A percentile compares a stretch with the other conserved stretches of the same genome.
Evolutionary conservation across 2,797 vertebrate genomes (phyloP).

Genomic region (Hydrolagus colliei): DNA sequence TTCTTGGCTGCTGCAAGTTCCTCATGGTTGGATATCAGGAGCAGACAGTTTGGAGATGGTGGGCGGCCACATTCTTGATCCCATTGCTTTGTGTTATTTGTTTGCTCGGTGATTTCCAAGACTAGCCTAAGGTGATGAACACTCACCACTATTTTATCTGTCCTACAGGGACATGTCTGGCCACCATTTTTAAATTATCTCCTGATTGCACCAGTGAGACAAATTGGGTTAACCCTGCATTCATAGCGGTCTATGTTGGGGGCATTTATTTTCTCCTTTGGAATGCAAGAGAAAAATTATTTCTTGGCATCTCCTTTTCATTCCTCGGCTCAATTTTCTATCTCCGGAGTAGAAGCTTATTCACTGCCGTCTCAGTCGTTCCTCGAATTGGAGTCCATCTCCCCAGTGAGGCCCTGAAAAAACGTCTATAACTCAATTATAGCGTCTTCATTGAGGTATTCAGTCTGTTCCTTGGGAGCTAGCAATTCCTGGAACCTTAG

Average conservation of each 20-base stretch:
- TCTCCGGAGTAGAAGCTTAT: not conserved
- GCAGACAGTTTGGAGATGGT: too few relatives aligned
- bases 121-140: too few relatives aligned
- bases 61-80: too few relatives aligned
- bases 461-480: not conserved
- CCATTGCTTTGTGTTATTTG: too few relatives aligned
- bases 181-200: not conserved
- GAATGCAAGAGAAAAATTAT: not conserved
- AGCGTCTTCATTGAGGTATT: not conserved
- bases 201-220: not conserved
- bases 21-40: too few relatives aligned
- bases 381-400: not conserved
- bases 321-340: not conserved
- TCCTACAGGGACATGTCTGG: not conserved
- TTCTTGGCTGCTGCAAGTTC: too few relatives aligned
- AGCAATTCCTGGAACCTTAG: not conserved
- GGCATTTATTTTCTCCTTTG: not conserved
- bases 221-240: not conserved
- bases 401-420: not conserved
- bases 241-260: not conserved
- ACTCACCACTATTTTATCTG: too few relatives aligned
- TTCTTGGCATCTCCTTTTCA: slow-evolving; percentile 7
- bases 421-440: not conserved
- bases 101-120: too few relatives aligned
- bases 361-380: not conserved